Evolutionary conservation across 2,797 vertebrate genomes (phyloP), one percentile per base, ranked within the genome.

Genomic region (Urophycis tenuis): DNA sequence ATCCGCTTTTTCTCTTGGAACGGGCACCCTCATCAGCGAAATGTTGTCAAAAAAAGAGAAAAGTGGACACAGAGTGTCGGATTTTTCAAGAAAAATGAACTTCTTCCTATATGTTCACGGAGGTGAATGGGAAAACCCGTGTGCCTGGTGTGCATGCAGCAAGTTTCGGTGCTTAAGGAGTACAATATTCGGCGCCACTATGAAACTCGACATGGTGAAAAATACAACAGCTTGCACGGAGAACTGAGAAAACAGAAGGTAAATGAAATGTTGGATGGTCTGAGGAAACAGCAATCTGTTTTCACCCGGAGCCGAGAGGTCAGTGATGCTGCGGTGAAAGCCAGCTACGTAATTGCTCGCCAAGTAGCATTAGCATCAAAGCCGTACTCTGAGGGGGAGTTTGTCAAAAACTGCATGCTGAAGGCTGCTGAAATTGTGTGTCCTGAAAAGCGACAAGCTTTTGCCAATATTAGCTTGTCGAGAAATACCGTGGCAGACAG

Each of bases 361-460:
- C 32, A 80, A 80, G 75, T 77, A 36, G 75, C 73, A 72, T 34
- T 32, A 64, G 75, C 77, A 31, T 81, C 79, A 6, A 81, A 85
- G 45, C 73, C 75, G 9, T 83, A 72, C n/a, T 78, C 30, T 11
- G 60, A 80, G 0, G 74, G 80, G 22, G 81, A 83, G 9, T 78
- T 79, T 25, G 32, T 83, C 2, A 82, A 81, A 77, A 72, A 0
- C 33, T 78, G 79, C 60, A 77, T 85, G 75, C 6, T 81, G 53
- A 75, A 82, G 41, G 79, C 77, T 12, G 79, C 81, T 5, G 79
- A 84, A 77, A 0, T 82, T 0, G 77, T 82, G 17, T 79, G 77
- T 33, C 76, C 82, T 25, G 78, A 81, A 17, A 81, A 85, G 75
- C 30, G 69, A 71, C 45, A 81, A 53, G 30, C 49, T 49, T 70